Conservation (phyloP, 2,888 invertebrate species). For the Lingula anatina region DNA sequence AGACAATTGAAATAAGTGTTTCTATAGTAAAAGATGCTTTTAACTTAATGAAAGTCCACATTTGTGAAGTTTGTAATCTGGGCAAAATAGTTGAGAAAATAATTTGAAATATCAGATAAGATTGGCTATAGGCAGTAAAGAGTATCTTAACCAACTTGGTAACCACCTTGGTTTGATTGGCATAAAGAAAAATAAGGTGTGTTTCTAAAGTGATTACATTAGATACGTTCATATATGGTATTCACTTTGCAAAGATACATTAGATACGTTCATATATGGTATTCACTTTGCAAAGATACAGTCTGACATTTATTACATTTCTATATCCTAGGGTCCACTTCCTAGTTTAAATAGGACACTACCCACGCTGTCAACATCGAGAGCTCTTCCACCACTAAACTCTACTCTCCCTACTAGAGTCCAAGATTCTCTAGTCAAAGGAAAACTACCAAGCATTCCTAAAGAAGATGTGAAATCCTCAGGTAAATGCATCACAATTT, state of each 20-base stretch:
- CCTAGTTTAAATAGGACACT: constrained; percentile 27
- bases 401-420: constrained; percentile 2
- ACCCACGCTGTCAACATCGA: constrained; percentile 21
- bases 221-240: too few relatives aligned
- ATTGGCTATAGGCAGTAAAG: too few relatives aligned
- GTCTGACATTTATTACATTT: constrained; percentile 4
- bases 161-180: too few relatives aligned
- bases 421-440: background rate
- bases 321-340: constrained; percentile 15
- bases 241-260: background rate
- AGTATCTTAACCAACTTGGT: too few relatives aligned
- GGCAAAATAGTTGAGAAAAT: too few relatives aligned
- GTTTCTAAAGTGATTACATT: too few relatives aligned
- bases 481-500: too few relatives aligned
- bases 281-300: background rate
- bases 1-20: background rate
- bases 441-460: background rate
- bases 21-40: background rate
- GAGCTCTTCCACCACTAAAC: constrained; percentile 11
- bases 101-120: too few relatives aligned
- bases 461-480: too few relatives aligned
- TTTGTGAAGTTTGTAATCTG: too few relatives aligned
- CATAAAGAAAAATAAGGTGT: too few relatives aligned
- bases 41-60: background rate
- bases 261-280: too few relatives aligned